A percentile compares a stretch with the other conserved stretches of the same genome.
phyloP scores from a whole-genome alignment of 2,888 invertebrate genomes.

The Amblyjoppa proteus region DNA sequence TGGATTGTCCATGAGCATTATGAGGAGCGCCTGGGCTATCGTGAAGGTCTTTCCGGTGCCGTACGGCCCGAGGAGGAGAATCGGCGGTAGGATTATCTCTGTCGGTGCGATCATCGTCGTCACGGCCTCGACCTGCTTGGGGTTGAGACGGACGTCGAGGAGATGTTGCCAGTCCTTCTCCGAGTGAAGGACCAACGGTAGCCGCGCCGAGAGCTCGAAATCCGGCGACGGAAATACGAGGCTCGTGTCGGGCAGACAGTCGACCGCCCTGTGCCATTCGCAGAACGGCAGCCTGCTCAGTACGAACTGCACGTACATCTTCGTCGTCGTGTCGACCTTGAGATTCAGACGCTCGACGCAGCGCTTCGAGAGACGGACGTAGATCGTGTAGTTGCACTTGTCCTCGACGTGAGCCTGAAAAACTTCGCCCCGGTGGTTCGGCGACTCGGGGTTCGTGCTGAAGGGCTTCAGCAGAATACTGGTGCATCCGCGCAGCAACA shows the following conservation, averaged over 20 bases:
- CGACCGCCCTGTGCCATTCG: constrained; percentile 94
- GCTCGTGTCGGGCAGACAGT: constrained; percentile 90
- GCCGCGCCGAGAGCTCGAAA: constrained; percentile 63
- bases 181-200: constrained; percentile 64
- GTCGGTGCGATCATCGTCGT: constrained; percentile 90
- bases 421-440: constrained; percentile 68
- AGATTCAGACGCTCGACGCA: constrained; percentile 89
- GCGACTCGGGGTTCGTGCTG: constrained; percentile 53
- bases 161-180: constrained; percentile 87
- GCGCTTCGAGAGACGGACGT: constrained; percentile 89
- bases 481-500: constrained; percentile 92
- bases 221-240: constrained; percentile 88
- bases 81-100: constrained; percentile 88
- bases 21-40: constrained; percentile 87
- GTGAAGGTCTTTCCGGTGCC: constrained; percentile 96
- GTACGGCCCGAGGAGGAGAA: constrained; percentile 92
- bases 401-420: constrained; percentile 93
- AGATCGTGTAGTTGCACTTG: constrained; percentile 92
- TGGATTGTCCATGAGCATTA: constrained; percentile 87
- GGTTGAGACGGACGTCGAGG: constrained; percentile 89
- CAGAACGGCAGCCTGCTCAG: constrained; percentile 92
- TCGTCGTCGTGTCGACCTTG: constrained; percentile 88
- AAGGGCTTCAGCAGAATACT: constrained; percentile 87
- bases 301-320: constrained; percentile 92
- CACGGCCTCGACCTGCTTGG: constrained; percentile 92